A percentile compares a stretch with the other conserved stretches of the same genome.
Conservation (phyloP, 92 coral and sea anemone species). For the Meandrina meandrites region DNA sequence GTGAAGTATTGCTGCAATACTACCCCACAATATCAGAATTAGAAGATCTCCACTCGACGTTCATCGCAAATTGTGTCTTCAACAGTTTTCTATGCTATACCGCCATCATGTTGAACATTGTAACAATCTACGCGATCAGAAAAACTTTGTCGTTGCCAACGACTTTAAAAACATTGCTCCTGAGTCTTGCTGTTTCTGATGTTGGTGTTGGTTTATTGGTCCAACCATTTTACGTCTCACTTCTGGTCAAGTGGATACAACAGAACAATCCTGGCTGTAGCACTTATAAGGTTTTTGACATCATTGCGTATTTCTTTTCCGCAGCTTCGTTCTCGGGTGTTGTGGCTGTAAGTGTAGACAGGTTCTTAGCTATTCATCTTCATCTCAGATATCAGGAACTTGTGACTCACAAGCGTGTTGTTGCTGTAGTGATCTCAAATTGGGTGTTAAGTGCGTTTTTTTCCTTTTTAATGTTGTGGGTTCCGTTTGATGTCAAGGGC, state of each 20-base stretch:
- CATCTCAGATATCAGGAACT: no score
- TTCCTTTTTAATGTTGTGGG: no score
- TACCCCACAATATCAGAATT: not conserved
- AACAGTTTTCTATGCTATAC: not conserved
- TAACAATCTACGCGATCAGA: conserved; percentile 10
- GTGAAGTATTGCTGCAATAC: not conserved
- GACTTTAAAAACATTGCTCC: conserved; percentile 3
- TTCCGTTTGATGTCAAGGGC: no score
- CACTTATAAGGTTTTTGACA: no score
- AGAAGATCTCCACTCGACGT: not conserved
- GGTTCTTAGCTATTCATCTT: no score
- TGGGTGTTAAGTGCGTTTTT: no score
- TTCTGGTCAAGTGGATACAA: not conserved
- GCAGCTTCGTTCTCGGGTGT: no score
- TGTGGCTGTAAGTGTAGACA: no score
- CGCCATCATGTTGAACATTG: conserved; percentile 5
- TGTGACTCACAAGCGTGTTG: no score
- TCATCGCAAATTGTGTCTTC: not conserved
- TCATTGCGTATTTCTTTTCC: no score
- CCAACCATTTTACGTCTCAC: not conserved
- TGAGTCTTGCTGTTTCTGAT: conserved; percentile 25
- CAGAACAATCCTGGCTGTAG: not conserved
- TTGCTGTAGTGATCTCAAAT: no score
- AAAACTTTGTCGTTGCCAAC: conserved; percentile 9
- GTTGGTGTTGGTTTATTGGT: not conserved